Evolutionary conservation across 1,140 invertebrate genomes (phyloP).

Genomic region (Sycobia sp.): DNA sequence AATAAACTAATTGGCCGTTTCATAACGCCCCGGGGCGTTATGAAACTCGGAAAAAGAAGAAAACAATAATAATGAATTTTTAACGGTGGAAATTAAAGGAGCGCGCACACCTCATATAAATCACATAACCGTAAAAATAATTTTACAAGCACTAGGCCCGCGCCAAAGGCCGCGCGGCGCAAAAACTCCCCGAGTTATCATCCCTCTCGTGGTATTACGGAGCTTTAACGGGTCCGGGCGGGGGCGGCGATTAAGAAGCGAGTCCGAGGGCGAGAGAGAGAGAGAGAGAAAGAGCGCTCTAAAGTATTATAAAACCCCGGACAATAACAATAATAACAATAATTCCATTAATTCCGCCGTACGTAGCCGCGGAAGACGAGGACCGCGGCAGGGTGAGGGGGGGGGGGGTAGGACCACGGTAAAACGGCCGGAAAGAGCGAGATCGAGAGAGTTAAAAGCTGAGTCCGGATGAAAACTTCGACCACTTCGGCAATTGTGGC

Average conservation of each 20-base stretch:
- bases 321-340: constrained; percentile 49
- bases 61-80: constrained; percentile 20
- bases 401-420: too few species aligned
- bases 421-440: too few species aligned
- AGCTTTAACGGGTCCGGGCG: constrained; percentile 17
- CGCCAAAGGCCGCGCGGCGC: background rate
- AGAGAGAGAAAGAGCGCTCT: too few species aligned
- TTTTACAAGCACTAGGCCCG: too few species aligned
- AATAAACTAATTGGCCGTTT: constrained; percentile 17
- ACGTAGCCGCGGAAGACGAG: background rate
- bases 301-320: constrained; percentile 21
- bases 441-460: constrained; percentile 20
- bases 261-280: constrained; percentile 23
- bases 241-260: constrained; percentile 36
- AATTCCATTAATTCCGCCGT: constrained; percentile 47
- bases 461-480: constrained; percentile 38
- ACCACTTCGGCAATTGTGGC: constrained; percentile 40
- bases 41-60: background rate
- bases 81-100: constrained; percentile 2
- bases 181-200: background rate
- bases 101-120: constrained; percentile 6
- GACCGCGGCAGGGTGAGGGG: too few species aligned
- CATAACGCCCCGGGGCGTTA: background rate
- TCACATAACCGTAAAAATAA: constrained; percentile 32
- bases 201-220: background rate